Evolutionary conservation across 2,797 vertebrate species (phyloP), one percentile per base, ranked within the genome.

Genomic region (Leptoclinus maculatus): DNA sequence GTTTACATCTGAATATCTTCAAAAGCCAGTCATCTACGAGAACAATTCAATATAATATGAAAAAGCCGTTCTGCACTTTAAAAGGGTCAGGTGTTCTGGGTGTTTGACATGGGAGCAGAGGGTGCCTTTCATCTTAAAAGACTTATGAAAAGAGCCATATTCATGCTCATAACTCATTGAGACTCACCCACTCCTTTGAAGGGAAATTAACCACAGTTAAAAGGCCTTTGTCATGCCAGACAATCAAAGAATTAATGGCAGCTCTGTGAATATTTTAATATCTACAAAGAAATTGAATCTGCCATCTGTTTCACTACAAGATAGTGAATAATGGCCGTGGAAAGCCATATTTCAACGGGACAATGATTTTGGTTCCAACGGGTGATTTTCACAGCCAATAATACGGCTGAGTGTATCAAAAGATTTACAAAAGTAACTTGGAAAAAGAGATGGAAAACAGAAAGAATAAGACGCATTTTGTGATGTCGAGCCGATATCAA

Each of bases 51-150:
- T 81, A 73, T 78, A 79, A 87, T 80, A 87, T 87, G 65, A 66
- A 83, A 87, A 84, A 29, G 1, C 60, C 14, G 62, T 79, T 88
- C 60, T 72, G 59, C 66, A 73, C 71, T 72, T 86, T 71, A 70
- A 88, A 89, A 53, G 75, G 79, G 75, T 90, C 89, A 91, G 88
- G 89, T 90, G 89, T 71, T 66, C 63, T 71, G 64, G 68, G 72
- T 68, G 54, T 84, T 79, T 85, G 88, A 89, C 84, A 87, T 21
- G 8, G 70, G 78, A 89, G 76, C 64, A 86, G 65, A 84, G 66
- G 64, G 66, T 49, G 32, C 58, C 89, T 94, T 95, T 95, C 85
- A 94, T 94, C 92, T 93, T 83, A 64, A 93, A 89, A 91, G 88
- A 90, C 85, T 73, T 87, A 4, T 58, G 32, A 65, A 90, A 88